Percentiles rank a stretch among this genome's conserved stretches.
phyloP scores from a whole-genome alignment of 2,797 vertebrate genomes.

The Danio aesculapii region DNA sequence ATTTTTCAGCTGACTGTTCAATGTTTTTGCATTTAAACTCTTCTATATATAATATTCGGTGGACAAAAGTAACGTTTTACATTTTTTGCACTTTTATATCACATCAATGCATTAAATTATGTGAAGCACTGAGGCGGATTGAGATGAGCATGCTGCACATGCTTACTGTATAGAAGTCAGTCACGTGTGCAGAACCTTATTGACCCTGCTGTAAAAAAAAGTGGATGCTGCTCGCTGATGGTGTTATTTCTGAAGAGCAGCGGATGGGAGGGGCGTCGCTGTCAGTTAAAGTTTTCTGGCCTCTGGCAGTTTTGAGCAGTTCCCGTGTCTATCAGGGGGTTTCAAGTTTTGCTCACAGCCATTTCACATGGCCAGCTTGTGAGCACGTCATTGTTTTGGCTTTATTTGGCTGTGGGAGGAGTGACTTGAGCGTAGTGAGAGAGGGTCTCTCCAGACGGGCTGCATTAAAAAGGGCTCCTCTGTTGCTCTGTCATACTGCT shows the following conservation, averaged over 20 bases:
- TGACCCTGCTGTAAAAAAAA: neutral
- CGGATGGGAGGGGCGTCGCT: slow-evolving; percentile 46
- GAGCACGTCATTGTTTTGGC: slow-evolving; percentile 75
- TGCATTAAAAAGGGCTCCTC: slow-evolving; percentile 67
- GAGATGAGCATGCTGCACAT: neutral
- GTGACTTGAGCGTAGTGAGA: slow-evolving; percentile 67
- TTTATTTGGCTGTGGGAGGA: slow-evolving; percentile 82
- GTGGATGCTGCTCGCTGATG: neutral
- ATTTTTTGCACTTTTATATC: no score
- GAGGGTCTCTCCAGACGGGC: slow-evolving; percentile 69
- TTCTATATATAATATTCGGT: no score
- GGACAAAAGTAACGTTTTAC: no score
- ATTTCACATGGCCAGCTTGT: slow-evolving; percentile 78
- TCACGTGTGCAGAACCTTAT: neutral
- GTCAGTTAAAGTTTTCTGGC: slow-evolving; percentile 45
- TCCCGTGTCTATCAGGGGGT: slow-evolving; percentile 62
- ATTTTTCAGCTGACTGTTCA: no score
- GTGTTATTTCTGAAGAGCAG: slow-evolving; percentile 2
- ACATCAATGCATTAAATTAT: neutral
- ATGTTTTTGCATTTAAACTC: no score
- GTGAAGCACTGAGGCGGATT: neutral
- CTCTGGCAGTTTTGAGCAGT: slow-evolving; percentile 69
- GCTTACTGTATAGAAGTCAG: neutral
- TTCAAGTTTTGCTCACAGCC: slow-evolving; percentile 65
- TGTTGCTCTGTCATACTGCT: slow-evolving; percentile 28